Evolutionary conservation across 2,113 vertebrate genomes (phyloP).

Genomic region (Percopsis transmontana): DNA sequence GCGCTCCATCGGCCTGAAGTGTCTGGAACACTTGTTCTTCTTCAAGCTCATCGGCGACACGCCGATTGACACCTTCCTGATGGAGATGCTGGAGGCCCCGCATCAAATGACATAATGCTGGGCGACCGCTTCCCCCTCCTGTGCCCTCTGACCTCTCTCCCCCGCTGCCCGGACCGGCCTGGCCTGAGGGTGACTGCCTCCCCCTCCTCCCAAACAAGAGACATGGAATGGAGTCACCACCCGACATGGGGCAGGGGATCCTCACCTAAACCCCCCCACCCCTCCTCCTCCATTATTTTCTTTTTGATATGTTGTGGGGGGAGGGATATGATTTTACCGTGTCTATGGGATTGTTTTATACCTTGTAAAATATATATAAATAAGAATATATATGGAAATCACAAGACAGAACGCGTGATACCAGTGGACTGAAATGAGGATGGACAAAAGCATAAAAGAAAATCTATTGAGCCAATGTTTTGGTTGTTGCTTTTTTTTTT

Average conservation of each 20-base stretch:
- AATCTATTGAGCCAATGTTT: constrained; percentile 65
- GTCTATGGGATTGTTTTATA: constrained; percentile 74
- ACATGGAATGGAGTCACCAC: constrained; percentile 51
- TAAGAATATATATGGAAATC: constrained; percentile 41
- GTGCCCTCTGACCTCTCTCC: constrained; percentile 6
- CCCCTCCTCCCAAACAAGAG: constrained; percentile 28
- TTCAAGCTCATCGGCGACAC: constrained; percentile 99
- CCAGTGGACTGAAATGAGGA: constrained; percentile 49
- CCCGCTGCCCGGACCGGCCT: not conserved
- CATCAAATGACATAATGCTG: constrained; percentile 94
- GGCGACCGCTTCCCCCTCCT: constrained; percentile 3
- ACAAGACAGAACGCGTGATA: constrained; percentile 45
- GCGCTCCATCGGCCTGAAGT: constrained; percentile 97
- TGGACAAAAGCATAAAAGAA: constrained; percentile 22
- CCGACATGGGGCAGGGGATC: constrained; percentile 1
- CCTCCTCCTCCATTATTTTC: constrained; percentile 17
- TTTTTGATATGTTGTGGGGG: constrained; percentile 36
- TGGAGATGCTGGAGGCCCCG: constrained; percentile 99
- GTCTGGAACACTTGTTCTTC: constrained; percentile 98
- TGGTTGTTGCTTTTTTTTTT: constrained; percentile 18
- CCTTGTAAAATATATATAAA: constrained; percentile 76
- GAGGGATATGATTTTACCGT: constrained; percentile 47
- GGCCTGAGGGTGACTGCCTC: not conserved
- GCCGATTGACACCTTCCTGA: constrained; percentile 98
- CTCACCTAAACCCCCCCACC: not conserved